Evolutionary conservation across 2,888 invertebrate species (phyloP), one percentile per base, ranked within the genome.

Genomic region (Craniophora ligustri): DNA sequence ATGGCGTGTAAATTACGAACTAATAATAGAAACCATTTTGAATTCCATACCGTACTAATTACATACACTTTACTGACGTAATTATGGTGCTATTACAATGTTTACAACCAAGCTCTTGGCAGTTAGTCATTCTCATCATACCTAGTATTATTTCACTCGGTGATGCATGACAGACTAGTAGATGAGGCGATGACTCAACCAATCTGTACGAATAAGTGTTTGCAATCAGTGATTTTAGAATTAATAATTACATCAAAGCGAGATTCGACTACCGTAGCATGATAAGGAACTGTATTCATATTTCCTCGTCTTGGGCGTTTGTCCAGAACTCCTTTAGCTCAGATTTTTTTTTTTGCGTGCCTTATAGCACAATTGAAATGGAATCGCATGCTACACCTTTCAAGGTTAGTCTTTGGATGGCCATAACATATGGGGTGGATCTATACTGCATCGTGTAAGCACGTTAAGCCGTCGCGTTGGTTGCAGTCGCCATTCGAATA

Each of bases 101-200:
- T 72, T 70, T 64, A 57, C 51, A 53, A 21, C 26, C 26, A 61
- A 53, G 64, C 41, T 51, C 34, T 46, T 28, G 16, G 51, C 32
- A 49, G 46, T 69, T 63, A 67, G 69, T 26, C 26, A 26, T 26
- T n/a, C 35, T 30, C 40, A 38, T 68, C 57, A 59, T 59, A 60
- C 72, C 72, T 38, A 21, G 40, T 38, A 51, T 63, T 63, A 58
- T 55, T 67, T 55, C 51, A 50, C 41, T 26, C 34, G 36, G 23
- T 59, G 50, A 56, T 42, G 56, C 64, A 48, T 54, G 21, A 41
- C 38, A 15, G 46, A 18, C 35, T 26, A 19, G 45, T 16, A 23
- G 23, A 30, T 69, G 69, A 26, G 35, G 32, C 28, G 21, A 42
- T 69, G 69, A 72, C 8, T 67, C 69, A 72, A 45, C 48, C 11